Percentiles rank a stretch among this genome's conserved stretches.
These are phyloP conservation scores for Thunnus albacares DNA, from an alignment of 2,797 vertebrate genomes.

Conservation along the genomic window DNA sequence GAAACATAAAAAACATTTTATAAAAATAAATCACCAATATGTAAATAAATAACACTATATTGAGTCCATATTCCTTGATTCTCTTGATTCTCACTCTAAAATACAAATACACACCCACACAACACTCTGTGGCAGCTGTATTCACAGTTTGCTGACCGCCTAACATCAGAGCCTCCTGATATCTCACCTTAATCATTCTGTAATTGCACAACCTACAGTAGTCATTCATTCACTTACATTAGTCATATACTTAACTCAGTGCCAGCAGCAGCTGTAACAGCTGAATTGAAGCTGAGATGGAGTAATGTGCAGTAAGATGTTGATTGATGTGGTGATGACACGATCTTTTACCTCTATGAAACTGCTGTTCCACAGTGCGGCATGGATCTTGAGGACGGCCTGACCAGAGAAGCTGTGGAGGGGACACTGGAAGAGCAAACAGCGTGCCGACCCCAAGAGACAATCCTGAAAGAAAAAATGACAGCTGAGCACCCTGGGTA, in stretches of 20 bases:
- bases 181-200: not conserved
- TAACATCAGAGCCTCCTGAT: conserved; percentile 15
- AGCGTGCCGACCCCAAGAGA: conserved; percentile 88
- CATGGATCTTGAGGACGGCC: conserved; percentile 88
- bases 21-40: not conserved
- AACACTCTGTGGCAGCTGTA: conserved; percentile 3
- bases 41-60: not conserved
- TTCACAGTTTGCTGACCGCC: conserved; percentile 11
- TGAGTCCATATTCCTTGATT: not conserved
- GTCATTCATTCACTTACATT: conserved; percentile 6
- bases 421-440: conserved; percentile 90
- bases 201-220: not conserved
- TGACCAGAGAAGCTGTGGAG: conserved; percentile 90
- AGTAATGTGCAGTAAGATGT: not conserved
- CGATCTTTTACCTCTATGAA: conserved; percentile 91
- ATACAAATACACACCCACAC: not conserved
- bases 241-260: not conserved
- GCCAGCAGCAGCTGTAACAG: conserved; percentile 14
- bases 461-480: conserved; percentile 87
- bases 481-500: conserved; percentile 1
- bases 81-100: not conserved
- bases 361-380: conserved; percentile 94
- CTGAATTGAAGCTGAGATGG: conserved; percentile 13
- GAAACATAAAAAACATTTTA: not conserved
- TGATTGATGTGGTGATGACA: conserved; percentile 17